Evolutionary conservation across 2,888 invertebrate genomes (phyloP), one percentile per base, ranked within the genome.

Genomic region (Diaphora mendica): DNA sequence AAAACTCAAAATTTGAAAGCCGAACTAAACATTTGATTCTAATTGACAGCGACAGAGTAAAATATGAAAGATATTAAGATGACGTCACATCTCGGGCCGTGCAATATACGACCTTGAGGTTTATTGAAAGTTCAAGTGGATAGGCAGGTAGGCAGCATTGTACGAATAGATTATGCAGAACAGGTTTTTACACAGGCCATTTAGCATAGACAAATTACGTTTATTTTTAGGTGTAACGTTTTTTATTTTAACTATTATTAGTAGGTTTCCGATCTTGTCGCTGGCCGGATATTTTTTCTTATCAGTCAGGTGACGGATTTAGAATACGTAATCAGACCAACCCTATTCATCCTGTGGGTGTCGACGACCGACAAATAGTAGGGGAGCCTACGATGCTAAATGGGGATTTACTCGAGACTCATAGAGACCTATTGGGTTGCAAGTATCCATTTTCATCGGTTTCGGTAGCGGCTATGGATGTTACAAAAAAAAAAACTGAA

Each of bases 41-140:
- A 72, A 67, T 55, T 42, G 23, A 71, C 55, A 59, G 67, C 55
- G 42, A 71, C 59, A 67, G 44, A 67, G 55, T 51, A 59, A 59
- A 55, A 44, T 39, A 68, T 48, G 23, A 64, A 33, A 67, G 33
- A 44, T 26, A 68, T 9, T 20, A 39, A 26, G 20, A 51, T 59
- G 33, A 75, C 77, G 75, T 83, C 74, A 83, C 76, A 64, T 76
- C 77, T 75, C 67, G 71, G 73, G 71, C 62, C 76, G 75, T 51
- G 79, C 73, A 83, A 84, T 81, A 82, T 81, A 70, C 68, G 77
- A 75, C 85, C 85, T 85, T 85, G 80, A 70, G 68, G 72, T 62
- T 70, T 64, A 80, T 83, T 78, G 81, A 86, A 84, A 86, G 85
- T 76, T 76, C 48, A 73, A 55, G 51, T 55, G n/a, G 35, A 71